A percentile compares a stretch with the other conserved stretches of the same genome.
phyloP scores from a whole-genome alignment of 2,888 invertebrate species.

The Rhagonycha fulva region DNA sequence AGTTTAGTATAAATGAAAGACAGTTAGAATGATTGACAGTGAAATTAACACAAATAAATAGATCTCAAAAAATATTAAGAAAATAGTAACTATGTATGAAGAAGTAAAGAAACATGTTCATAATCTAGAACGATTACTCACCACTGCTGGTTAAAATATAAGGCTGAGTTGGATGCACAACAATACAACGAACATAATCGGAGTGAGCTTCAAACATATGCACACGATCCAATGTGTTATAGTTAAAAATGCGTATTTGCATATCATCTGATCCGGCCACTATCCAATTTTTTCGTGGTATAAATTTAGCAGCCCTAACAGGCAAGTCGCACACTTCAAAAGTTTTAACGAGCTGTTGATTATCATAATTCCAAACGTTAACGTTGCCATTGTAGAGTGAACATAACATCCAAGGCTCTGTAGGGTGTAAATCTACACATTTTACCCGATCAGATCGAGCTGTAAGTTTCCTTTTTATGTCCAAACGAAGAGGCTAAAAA shows the following conservation, averaged over 20 bases:
- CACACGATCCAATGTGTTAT: conserved; percentile 95
- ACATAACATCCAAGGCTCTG: conserved; percentile 98
- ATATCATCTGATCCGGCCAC: conserved; percentile 97
- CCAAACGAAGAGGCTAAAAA: conserved; percentile 88
- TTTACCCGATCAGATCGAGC: conserved; percentile 98
- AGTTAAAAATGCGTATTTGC: conserved; percentile 96
- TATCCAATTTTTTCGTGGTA: conserved; percentile 98
- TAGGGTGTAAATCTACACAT: conserved; percentile 95
- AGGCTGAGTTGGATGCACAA: conserved; percentile 96
- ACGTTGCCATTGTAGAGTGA: conserved; percentile 98
- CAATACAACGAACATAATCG: conserved; percentile 95
- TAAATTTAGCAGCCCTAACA: conserved; percentile 94
- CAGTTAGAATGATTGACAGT: too few relatives aligned
- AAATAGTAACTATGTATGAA: too few relatives aligned
- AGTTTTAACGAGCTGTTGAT: conserved; percentile 85
- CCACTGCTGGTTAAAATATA: conserved; percentile 96
- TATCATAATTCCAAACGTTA: conserved; percentile 99
- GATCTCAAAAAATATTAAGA: too few relatives aligned
- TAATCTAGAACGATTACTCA: conserved; percentile 57
- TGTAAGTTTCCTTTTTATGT: conserved; percentile 96
- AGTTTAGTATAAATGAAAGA: too few relatives aligned
- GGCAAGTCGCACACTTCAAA: conserved; percentile 96
- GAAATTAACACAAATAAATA: background rate
- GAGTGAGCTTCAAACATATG: conserved; percentile 98
- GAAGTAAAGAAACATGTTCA: background rate